Evolutionary conservation across 2,113 vertebrate genomes (phyloP), one percentile per base, ranked within the genome.

Genomic region (Gallinago undulata): DNA sequence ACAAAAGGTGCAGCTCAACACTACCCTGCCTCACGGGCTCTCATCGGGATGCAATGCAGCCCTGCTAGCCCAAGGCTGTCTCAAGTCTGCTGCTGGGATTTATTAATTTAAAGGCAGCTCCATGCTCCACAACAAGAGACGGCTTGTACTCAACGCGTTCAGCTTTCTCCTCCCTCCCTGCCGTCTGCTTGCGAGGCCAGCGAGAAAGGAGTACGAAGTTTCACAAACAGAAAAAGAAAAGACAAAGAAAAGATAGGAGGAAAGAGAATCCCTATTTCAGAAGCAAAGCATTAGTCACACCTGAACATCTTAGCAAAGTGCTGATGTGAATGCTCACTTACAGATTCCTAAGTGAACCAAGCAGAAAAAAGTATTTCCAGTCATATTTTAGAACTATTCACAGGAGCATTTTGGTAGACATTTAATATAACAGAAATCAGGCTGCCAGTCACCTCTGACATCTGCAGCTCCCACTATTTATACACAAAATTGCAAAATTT

Each of bases 41-140:
- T 2, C 50, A 6, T 3, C 45, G n/a, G 73, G 80, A 56, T 11
- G 68, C 48, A n/a, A 27, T 12, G 4, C 27, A 31, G 72, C 5
- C 24, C 23, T 13, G n/a, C 5, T 62, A 76, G 15, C 39, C 72
- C 31, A 15, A 19, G 75, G 51, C 27, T 39, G 45, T 19, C 79
- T 19, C 28, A 57, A 63, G 41, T 55, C 18, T 48, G 11, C 5
- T 48, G 11, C 70, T n/a, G 56, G 12, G 7, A 77, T 77, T 80
- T 64, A 37, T 41, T 77, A 43, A 16, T 30, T 47, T 41, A 39
- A 43, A 55, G n/a, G 72, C 19, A 83, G 27, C 30, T 81, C 45
- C 43, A n/a, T 0, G 0, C 7, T 55, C 64, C 39, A 30, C 50
- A 51, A 68, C 18, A 57, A 53, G 41, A 33, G 14, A 25, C 9